Conservation (phyloP, 2,797 vertebrate species). For the Hypotaenidia philippensis region DNA sequence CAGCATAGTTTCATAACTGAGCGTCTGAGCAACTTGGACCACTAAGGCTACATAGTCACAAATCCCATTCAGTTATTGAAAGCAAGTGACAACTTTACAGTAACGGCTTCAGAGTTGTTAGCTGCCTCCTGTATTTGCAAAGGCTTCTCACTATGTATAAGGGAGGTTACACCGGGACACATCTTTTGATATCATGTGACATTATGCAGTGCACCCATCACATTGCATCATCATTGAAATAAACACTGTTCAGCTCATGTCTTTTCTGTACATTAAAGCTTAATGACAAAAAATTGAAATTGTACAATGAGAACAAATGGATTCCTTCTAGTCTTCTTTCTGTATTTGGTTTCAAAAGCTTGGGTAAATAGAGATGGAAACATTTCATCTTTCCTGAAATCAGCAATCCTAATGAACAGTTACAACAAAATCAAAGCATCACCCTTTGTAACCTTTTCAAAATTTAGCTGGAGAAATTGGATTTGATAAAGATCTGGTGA, state of each 20-base stretch:
- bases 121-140: not conserved
- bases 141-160: not conserved
- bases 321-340: not conserved
- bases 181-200: slow-evolving; percentile 33
- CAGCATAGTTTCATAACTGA: not conserved
- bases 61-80: not conserved
- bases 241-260: not conserved
- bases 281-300: not conserved
- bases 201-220: slow-evolving; percentile 56
- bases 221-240: slow-evolving; percentile 32
- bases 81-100: not conserved
- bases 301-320: not conserved
- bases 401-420: not conserved
- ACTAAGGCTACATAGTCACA: not conserved
- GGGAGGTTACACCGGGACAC: slow-evolving; percentile 41
- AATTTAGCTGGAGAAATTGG: not conserved
- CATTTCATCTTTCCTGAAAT: not conserved
- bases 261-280: slow-evolving; percentile 27
- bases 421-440: not conserved
- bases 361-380: not conserved
- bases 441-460: not conserved
- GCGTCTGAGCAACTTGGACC: not conserved
- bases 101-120: not conserved
- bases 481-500: not conserved
- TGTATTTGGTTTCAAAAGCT: not conserved